Evolutionary conservation across 2,888 invertebrate species (phyloP).

Genomic region (Xestia ashworthii): DNA sequence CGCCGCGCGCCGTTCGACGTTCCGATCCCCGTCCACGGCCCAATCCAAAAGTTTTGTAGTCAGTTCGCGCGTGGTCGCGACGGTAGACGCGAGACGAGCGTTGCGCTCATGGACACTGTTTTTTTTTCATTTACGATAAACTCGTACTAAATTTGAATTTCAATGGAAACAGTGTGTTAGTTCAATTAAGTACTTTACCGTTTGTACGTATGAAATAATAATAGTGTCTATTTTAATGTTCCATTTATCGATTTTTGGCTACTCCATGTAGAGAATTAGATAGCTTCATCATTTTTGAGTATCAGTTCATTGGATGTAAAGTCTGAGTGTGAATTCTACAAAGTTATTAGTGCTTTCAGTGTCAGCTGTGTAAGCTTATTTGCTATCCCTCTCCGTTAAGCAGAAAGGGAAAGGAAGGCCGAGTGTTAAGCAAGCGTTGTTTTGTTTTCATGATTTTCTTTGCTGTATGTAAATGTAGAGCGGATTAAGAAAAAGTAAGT

Average conservation of each 20-base stretch:
- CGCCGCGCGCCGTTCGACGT: slow-evolving; percentile 46
- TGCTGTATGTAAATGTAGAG: slow-evolving; percentile 78
- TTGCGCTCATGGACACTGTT: slow-evolving; percentile 78
- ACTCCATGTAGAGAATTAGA: slow-evolving; percentile 71
- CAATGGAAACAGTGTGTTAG: slow-evolving; percentile 75
- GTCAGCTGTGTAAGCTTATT: slow-evolving; percentile 83
- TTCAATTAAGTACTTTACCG: slow-evolving; percentile 68
- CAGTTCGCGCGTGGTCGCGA: slow-evolving; percentile 85
- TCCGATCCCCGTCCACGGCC: slow-evolving; percentile 71
- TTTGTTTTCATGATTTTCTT: slow-evolving; percentile 87
- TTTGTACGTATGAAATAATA: slow-evolving; percentile 70
- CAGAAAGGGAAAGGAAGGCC: slow-evolving; percentile 86
- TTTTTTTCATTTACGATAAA: slow-evolving; percentile 82
- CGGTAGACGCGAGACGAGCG: slow-evolving; percentile 80
- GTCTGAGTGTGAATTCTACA: slow-evolving; percentile 81
- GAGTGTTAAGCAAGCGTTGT: slow-evolving; percentile 80
- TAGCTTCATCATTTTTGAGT: slow-evolving; percentile 71
- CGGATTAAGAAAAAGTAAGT: slow-evolving; percentile 86
- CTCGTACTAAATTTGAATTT: slow-evolving; percentile 75
- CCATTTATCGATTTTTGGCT: slow-evolving; percentile 73
- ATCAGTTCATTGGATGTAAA: slow-evolving; percentile 72
- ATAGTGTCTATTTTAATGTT: slow-evolving; percentile 67
- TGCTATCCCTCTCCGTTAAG: slow-evolving; percentile 81
- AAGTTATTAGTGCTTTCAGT: slow-evolving; percentile 89
- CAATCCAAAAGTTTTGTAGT: slow-evolving; percentile 80